Conservation (phyloP, 2,797 vertebrate species). For the Falco biarmicus region DNA sequence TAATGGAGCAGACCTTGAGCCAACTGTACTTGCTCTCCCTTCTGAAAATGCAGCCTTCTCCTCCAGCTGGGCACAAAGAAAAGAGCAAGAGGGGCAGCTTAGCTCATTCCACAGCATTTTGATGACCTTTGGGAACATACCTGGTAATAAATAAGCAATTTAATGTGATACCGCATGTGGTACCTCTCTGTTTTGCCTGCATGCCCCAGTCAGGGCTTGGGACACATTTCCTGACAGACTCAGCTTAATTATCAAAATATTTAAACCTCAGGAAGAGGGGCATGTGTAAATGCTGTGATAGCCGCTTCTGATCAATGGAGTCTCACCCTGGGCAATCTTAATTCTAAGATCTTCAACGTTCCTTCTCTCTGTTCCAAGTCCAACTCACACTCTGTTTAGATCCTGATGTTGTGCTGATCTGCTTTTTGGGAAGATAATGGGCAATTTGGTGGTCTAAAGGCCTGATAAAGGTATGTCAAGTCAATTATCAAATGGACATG, state of each 20-base stretch:
- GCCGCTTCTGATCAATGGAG: neutral
- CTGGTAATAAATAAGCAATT: neutral
- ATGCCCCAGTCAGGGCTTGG: neutral
- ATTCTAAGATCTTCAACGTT: neutral
- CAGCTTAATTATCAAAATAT: neutral
- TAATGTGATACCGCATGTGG: fast-evolving
- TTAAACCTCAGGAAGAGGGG: neutral
- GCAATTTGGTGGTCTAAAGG: neutral
- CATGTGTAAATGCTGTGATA: neutral
- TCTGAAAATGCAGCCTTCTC: neutral
- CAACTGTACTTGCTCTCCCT: neutral
- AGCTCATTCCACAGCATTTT: neutral
- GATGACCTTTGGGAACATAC: neutral
- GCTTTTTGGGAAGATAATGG: neutral
- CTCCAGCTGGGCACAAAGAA: neutral
- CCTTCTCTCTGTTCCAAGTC: neutral
- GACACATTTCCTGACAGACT: neutral
- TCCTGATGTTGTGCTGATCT: neutral
- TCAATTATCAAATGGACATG: neutral
- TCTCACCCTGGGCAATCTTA: neutral
- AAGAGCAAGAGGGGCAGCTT: neutral
- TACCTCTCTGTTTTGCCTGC: neutral
- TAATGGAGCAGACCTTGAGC: neutral
- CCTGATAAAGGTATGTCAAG: neutral
- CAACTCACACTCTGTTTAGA: neutral